A percentile compares a stretch with the other conserved stretches of the same genome.
Conservation (phyloP, 30 jellyfish, hydroid and myxozoan genomes). For the Cassiopea andromeda region DNA sequence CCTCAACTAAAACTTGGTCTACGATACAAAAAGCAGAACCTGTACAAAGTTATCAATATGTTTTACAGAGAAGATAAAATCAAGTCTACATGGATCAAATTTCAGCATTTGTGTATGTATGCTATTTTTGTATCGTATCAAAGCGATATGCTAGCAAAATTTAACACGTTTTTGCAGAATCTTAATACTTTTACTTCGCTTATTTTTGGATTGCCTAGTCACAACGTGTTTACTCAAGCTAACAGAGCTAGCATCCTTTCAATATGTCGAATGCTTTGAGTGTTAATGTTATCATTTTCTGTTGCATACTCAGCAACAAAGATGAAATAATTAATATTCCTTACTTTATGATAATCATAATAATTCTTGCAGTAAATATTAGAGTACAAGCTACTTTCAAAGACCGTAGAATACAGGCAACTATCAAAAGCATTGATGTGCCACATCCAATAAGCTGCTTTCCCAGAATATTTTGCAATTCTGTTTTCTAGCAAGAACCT, state of each 20-base stretch:
- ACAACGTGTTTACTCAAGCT: neutral
- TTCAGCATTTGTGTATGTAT: constrained; percentile 22
- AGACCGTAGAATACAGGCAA: too few relatives aligned
- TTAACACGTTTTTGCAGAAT: neutral
- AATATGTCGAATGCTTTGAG: neutral
- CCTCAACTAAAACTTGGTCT: constrained; percentile 42
- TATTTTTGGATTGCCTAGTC: neutral
- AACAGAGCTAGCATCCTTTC: neutral
- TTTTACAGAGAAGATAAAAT: constrained; percentile 38
- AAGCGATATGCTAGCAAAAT: neutral
- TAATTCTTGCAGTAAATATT: too few relatives aligned
- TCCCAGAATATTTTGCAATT: too few relatives aligned
- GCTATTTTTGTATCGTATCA: neutral
- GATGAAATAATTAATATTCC: too few relatives aligned
- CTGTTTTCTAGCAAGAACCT: too few relatives aligned
- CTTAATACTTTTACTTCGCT: too few relatives aligned
- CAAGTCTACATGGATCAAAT: constrained; percentile 42
- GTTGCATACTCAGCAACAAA: neutral
- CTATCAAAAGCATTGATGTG: too few relatives aligned
- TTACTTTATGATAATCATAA: too few relatives aligned
- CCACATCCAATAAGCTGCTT: too few relatives aligned
- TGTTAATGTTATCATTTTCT: neutral
- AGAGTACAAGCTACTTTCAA: too few relatives aligned
- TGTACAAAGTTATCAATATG: constrained; percentile 35
- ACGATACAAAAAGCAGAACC: constrained; percentile 12